Percentiles rank a stretch among this genome's conserved stretches.
Evolutionary conservation across 2,888 invertebrate genomes (phyloP).

Genomic region (Buathra laborator): DNA sequence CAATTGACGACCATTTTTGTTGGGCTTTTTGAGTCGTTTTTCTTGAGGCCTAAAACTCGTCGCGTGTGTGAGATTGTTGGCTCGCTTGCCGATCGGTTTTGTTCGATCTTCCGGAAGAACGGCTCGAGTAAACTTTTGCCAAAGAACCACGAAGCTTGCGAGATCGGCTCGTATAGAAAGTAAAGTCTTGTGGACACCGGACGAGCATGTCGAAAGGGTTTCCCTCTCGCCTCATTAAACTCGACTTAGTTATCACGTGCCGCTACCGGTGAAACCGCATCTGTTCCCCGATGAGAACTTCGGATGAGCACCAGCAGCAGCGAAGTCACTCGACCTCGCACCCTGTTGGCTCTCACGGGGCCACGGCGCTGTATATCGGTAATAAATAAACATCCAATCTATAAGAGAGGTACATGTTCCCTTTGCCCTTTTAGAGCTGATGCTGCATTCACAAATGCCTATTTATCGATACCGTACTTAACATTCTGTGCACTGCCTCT

Average conservation of each 20-base stretch:
- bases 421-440: constrained; percentile 43
- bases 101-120: constrained; percentile 60
- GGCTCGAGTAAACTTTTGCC: constrained; percentile 53
- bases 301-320: constrained; percentile 12
- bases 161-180: constrained; percentile 2
- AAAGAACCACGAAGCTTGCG: constrained; percentile 3
- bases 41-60: background rate
- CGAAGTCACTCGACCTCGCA: constrained; percentile 20
- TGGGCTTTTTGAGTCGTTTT: background rate
- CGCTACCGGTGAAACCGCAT: constrained; percentile 16
- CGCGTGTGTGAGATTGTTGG: constrained; percentile 17
- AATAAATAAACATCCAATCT: constrained; percentile 58
- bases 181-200: background rate
- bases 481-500: background rate
- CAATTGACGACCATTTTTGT: background rate
- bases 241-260: constrained; percentile 41
- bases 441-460: constrained; percentile 29
- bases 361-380: background rate
- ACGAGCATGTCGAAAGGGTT: constrained; percentile 35
- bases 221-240: constrained; percentile 52
- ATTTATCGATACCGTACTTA: constrained; percentile 4
- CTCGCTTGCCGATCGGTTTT: constrained; percentile 35
- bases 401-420: constrained; percentile 33
- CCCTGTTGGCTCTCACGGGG: constrained; percentile 18
- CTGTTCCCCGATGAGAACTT: constrained; percentile 35